Percentiles rank a stretch among this genome's conserved stretches.
Evolutionary conservation across 2,888 invertebrate genomes (phyloP).

Genomic region (Ichneumoninae sp.): DNA sequence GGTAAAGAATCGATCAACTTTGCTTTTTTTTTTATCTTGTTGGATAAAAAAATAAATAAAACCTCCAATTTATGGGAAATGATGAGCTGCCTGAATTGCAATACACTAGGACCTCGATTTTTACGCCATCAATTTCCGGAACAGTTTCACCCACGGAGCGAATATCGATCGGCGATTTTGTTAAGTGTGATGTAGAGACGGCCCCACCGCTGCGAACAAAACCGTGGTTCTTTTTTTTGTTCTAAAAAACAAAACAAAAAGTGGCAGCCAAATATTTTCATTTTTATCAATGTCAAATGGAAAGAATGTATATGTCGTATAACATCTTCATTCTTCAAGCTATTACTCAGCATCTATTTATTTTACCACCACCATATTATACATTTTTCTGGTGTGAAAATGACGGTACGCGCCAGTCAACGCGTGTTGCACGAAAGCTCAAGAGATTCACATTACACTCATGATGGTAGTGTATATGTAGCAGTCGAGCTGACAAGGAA

Average conservation of each 20-base stretch:
- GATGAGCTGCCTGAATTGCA: too few relatives aligned
- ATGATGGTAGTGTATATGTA: conserved; percentile 24
- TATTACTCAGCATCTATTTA: neutral
- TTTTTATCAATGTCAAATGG: neutral
- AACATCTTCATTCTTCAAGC: neutral
- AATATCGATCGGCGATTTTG: too few relatives aligned
- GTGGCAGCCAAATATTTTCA: too few relatives aligned
- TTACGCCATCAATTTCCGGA: too few relatives aligned
- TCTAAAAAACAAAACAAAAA: too few relatives aligned
- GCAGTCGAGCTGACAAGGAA: conserved; percentile 29
- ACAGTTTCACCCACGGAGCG: too few relatives aligned
- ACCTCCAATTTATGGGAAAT: too few relatives aligned
- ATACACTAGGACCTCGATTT: too few relatives aligned
- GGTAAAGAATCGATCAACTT: conserved; percentile 53
- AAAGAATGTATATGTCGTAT: neutral
- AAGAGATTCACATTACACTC: neutral
- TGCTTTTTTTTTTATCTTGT: conserved; percentile 42
- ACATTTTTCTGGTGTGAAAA: neutral
- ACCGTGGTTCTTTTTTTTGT: too few relatives aligned
- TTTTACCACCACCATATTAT: neutral
- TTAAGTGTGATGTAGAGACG: too few relatives aligned
- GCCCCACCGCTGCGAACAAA: too few relatives aligned
- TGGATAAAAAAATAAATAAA: neutral
- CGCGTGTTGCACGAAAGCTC: neutral
- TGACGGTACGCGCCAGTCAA: neutral